Conservation (phyloP, 2,888 invertebrate genomes). For the Cerastis leucographa region DNA sequence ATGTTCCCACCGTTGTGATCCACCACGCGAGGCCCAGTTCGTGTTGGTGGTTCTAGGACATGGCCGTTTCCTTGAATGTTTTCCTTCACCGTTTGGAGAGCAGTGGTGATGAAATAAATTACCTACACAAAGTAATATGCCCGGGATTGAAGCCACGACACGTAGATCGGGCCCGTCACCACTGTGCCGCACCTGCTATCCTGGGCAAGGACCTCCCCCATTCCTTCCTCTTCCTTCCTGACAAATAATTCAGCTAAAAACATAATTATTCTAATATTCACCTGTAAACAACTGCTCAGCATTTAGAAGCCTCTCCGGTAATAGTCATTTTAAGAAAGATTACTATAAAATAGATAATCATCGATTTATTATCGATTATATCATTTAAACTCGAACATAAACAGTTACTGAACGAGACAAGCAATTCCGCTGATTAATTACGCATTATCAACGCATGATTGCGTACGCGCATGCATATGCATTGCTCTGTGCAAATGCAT, state of each 20-base stretch:
- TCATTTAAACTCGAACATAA: constrained; percentile 18
- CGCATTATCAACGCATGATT: constrained; percentile 48
- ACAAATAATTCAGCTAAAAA: neutral
- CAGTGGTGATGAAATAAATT: neutral
- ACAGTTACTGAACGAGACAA: constrained; percentile 52
- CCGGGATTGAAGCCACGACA: neutral
- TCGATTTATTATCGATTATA: constrained; percentile 15
- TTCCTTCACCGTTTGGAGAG: neutral
- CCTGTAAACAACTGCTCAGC: too few species aligned
- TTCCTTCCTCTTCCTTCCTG: neutral
- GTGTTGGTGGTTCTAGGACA: neutral
- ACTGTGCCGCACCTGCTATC: neutral
- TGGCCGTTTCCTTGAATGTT: neutral
- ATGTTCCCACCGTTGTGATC: neutral
- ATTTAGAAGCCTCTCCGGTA: neutral
- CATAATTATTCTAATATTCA: neutral
- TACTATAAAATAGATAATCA: neutral
- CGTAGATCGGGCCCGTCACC: neutral
- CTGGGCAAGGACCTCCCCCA: neutral
- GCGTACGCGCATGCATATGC: constrained; percentile 50
- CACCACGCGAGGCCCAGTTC: neutral
- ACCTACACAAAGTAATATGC: neutral
- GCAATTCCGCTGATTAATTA: constrained; percentile 55
- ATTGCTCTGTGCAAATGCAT: constrained; percentile 28
- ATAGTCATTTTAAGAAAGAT: neutral